Evolutionary conservation across 2,888 invertebrate species (phyloP), one percentile per base, ranked within the genome.

Genomic region (Noctua fimbriata): DNA sequence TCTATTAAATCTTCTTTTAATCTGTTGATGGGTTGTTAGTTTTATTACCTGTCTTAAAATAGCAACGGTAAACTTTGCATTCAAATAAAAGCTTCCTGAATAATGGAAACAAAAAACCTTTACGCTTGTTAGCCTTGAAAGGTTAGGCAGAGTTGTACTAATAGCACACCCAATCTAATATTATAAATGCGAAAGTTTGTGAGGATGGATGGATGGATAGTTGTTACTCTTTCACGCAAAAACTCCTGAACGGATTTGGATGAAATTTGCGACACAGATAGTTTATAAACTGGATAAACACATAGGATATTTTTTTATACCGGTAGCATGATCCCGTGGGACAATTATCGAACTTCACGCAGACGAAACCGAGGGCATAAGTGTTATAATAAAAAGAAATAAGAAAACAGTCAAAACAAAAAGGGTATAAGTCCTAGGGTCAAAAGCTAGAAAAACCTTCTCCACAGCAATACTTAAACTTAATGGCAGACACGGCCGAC

Each of bases 381-480:
- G 41, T 41, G 41, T 41, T 41, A 47, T 63, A 21, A 49, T 21
- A 73, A n/a, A 72, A 36, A 60, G 16, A 36, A 60, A 2, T 60
- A 28, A 18, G 16, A 63, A 63, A 63, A 63, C 10, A 63, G 1
- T n/a, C 21, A 47, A 63, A 70, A 32, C 10, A 69, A 69, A 58
- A 60, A 9, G 21, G 49, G 16, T 52, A 67, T 1, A 52, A 32
- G 24, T 69, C 58, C 49, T 49, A 55, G 12, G 49, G 65, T 66
- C 58, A 60, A 69, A 66, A 70, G 65, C 52, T 52, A 47, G 71
- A 63, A 67, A 81, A 71, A 47, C 67, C 58, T 47, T 49, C 18
- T 49, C 70, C n/a, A 44, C 9, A 79, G 60, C 24, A 79, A 79
- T 79, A 72, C 55, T 82, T 63, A 69, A 74, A 84, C 52, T 55